Percentiles rank a stretch among this genome's conserved stretches.
phyloP scores from a whole-genome alignment of 2,113 vertebrate species.

The Ranitomeya imitator region DNA sequence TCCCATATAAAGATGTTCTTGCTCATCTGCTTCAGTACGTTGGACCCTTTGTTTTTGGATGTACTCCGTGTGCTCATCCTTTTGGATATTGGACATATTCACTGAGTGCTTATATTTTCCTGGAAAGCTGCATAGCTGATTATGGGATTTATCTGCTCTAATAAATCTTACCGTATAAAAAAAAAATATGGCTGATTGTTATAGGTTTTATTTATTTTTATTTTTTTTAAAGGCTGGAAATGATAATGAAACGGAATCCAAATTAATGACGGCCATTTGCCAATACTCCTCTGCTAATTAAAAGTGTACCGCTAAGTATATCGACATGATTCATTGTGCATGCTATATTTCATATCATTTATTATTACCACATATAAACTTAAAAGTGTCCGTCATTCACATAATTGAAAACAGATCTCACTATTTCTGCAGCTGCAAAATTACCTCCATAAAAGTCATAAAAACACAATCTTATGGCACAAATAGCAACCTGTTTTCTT shows the following conservation, averaged over 20 bases:
- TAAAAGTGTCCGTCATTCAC: conserved; percentile 72
- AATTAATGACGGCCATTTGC: conserved; percentile 53
- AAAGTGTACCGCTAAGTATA: conserved; percentile 62
- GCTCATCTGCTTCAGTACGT: neutral
- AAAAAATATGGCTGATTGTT: neutral
- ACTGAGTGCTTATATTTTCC: conserved; percentile 39
- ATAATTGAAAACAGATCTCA: conserved; percentile 71
- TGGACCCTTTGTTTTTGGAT: conserved; percentile 32
- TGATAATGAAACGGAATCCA: conserved; percentile 41
- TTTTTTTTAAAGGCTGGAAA: conserved; percentile 10
- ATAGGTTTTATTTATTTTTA: conserved; percentile 6
- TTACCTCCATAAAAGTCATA: conserved; percentile 65
- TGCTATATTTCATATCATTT: conserved; percentile 64
- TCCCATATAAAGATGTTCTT: conserved; percentile 15
- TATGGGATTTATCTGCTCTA: conserved; percentile 29
- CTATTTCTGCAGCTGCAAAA: conserved; percentile 65
- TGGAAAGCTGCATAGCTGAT: conserved; percentile 36
- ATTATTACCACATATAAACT: conserved; percentile 71
- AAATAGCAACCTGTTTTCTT: conserved; percentile 57
- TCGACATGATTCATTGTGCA: conserved; percentile 63
- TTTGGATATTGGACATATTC: conserved; percentile 34
- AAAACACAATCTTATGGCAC: conserved; percentile 63
- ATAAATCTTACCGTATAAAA: conserved; percentile 31
- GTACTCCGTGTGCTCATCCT: conserved; percentile 31
- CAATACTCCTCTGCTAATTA: conserved; percentile 58